Evolutionary conservation across 2,888 invertebrate species (phyloP).

Genomic region (Yponomeuta plumbellus): DNA sequence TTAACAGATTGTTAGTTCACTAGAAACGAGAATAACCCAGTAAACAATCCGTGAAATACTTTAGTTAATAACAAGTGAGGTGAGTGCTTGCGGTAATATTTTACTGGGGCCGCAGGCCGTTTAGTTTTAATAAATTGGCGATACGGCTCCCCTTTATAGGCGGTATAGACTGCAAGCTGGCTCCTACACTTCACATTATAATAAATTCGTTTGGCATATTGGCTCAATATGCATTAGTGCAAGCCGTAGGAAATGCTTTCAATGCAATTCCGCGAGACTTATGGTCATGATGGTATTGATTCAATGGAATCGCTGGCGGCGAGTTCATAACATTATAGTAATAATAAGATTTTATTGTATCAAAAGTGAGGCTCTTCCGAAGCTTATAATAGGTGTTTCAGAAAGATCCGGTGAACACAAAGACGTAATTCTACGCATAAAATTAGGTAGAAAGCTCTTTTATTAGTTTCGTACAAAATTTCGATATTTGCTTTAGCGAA

Average conservation of each 20-base stretch:
- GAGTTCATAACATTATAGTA: not conserved
- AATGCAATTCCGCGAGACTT: not conserved
- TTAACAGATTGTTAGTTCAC: no score
- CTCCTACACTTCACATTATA: slow-evolving; percentile 5
- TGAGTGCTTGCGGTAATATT: not conserved
- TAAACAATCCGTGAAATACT: not conserved
- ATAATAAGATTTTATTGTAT: not conserved
- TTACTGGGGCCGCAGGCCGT: not conserved
- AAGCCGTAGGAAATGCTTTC: not conserved
- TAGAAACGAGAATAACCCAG: no score
- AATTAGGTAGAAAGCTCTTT: no score
- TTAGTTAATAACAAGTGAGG: not conserved
- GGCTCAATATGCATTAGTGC: not conserved
- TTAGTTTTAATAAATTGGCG: not conserved
- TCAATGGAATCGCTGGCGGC: not conserved
- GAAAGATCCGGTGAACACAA: no score
- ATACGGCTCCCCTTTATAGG: not conserved
- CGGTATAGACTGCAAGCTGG: not conserved
- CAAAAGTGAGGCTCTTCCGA: no score
- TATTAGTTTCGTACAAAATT: no score
- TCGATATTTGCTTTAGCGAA: no score
- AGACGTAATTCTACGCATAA: no score
- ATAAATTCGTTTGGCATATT: not conserved
- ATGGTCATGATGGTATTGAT: not conserved
- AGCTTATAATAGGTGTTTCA: no score